Evolutionary conservation across 2,797 vertebrate genomes (phyloP).

Genomic region (Rousettus madagascariensis): DNA sequence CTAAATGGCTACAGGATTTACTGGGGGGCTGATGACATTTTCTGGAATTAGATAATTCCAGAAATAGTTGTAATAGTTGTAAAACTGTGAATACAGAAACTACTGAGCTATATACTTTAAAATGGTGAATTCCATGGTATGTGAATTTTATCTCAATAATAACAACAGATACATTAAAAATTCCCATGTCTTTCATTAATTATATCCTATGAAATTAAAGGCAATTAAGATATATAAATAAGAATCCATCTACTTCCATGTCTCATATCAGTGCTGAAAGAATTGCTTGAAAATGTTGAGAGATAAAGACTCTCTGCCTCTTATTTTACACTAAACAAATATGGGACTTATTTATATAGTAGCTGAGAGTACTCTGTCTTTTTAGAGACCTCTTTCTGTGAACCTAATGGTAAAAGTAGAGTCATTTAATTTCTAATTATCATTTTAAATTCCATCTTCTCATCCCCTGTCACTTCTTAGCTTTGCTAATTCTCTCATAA

Average conservation of each 20-base stretch:
- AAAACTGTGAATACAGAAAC: not conserved
- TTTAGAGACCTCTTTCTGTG: not conserved
- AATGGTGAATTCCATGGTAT: not conserved
- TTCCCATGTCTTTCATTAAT: not conserved
- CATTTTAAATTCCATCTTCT: not conserved
- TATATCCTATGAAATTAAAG: not conserved
- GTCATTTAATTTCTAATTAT: not conserved
- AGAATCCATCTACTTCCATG: not conserved
- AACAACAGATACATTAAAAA: not conserved
- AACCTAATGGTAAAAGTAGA: not conserved
- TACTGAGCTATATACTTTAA: not conserved
- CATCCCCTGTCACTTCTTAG: too few species aligned
- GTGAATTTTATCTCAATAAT: not conserved
- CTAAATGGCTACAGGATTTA: not conserved
- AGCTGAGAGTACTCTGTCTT: not conserved
- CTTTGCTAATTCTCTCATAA: not conserved
- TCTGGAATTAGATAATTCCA: not conserved
- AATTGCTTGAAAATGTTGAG: not conserved
- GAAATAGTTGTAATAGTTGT: fast-evolving
- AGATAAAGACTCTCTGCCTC: not conserved
- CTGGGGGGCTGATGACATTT: not conserved
- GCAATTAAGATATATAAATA: not conserved
- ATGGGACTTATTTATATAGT: not conserved
- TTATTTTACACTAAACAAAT: not conserved
- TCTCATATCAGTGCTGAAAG: not conserved